Conservation (phyloP, 2,113 vertebrate species). For the Microtus pennsylvanicus region DNA sequence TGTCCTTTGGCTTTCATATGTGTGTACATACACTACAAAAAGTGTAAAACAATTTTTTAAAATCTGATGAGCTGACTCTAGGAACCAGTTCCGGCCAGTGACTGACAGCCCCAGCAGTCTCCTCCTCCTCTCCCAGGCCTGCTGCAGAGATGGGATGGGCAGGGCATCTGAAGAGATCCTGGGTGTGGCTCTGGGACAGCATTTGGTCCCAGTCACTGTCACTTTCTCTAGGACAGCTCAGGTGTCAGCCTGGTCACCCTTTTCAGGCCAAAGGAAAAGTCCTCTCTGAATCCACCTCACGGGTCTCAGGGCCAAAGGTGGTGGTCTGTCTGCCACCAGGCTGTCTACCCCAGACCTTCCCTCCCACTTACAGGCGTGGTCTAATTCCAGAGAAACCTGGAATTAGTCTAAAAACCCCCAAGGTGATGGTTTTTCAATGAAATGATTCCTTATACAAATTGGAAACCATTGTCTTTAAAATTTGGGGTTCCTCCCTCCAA, state of each 20-base stretch:
- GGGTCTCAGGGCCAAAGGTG: not conserved
- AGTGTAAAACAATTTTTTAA: not conserved
- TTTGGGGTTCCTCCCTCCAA: too few species aligned
- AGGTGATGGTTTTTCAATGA: not conserved
- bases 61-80: not conserved
- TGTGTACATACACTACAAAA: not conserved
- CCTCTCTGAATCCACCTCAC: not conserved
- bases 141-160: not conserved
- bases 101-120: not conserved
- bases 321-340: too few species aligned
- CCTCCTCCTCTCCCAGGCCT: too few species aligned
- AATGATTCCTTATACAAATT: not conserved
- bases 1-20: not conserved
- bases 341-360: not conserved
- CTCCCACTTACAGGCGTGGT: not conserved
- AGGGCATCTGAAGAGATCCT: not conserved
- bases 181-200: accelerated
- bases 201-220: not conserved
- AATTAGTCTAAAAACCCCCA: not conserved
- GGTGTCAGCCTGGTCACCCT: not conserved
- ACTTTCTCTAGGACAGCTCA: not conserved
- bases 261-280: not conserved
- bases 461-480: not conserved
- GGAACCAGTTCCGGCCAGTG: not conserved
- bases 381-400: too few species aligned